A percentile compares a stretch with the other conserved stretches of the same genome.
Evolutionary conservation across 30 jellyfish, hydroid and myxozoan species (phyloP).

Genomic region (Euphysa ruthae): DNA sequence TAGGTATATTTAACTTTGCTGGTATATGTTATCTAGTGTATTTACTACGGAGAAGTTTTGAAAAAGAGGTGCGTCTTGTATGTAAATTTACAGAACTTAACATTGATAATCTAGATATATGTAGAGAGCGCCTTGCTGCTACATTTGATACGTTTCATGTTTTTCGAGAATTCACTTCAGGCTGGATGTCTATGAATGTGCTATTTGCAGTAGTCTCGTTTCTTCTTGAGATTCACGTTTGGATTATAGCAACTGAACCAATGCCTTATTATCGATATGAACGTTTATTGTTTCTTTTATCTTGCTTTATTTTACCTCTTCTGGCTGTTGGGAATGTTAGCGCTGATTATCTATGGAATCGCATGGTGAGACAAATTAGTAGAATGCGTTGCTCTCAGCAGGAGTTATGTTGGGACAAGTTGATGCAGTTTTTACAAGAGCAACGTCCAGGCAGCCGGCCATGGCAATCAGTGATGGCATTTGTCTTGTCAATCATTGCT

Average conservation of each 20-base stretch:
- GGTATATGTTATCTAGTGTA: slow-evolving; percentile 83
- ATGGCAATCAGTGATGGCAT: slow-evolving; percentile 98
- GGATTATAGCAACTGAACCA: slow-evolving; percentile 62
- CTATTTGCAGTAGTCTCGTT: slow-evolving; percentile 62
- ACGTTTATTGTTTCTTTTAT: slow-evolving; percentile 63
- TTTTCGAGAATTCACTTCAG: slow-evolving; percentile 93
- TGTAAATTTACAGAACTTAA: slow-evolving; percentile 52
- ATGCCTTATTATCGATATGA: slow-evolving; percentile 66
- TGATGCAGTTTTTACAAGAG: slow-evolving; percentile 92
- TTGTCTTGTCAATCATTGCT: slow-evolving; percentile 82
- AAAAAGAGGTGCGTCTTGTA: slow-evolving; percentile 87
- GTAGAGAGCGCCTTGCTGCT: slow-evolving; percentile 93
- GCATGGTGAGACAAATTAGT: slow-evolving; percentile 86
- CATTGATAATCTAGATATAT: slow-evolving; percentile 74
- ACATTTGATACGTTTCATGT: slow-evolving; percentile 84
- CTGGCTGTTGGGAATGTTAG: slow-evolving; percentile 87
- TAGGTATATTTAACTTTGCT: slow-evolving; percentile 74
- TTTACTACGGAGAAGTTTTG: slow-evolving; percentile 81
- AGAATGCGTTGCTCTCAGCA: slow-evolving; percentile 66
- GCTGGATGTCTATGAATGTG: slow-evolving; percentile 94
- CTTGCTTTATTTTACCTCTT: slow-evolving; percentile 82
- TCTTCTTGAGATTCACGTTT: slow-evolving; percentile 77
- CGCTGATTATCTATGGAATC: slow-evolving; percentile 89
- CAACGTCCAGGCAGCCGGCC: slow-evolving; percentile 97
- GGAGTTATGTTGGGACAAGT: slow-evolving; percentile 75